Percentiles rank a stretch among this genome's conserved stretches.
phyloP scores from a whole-genome alignment of 53 echinoderm and acorn worm genomes.

The Mesocentrotus franciscanus region DNA sequence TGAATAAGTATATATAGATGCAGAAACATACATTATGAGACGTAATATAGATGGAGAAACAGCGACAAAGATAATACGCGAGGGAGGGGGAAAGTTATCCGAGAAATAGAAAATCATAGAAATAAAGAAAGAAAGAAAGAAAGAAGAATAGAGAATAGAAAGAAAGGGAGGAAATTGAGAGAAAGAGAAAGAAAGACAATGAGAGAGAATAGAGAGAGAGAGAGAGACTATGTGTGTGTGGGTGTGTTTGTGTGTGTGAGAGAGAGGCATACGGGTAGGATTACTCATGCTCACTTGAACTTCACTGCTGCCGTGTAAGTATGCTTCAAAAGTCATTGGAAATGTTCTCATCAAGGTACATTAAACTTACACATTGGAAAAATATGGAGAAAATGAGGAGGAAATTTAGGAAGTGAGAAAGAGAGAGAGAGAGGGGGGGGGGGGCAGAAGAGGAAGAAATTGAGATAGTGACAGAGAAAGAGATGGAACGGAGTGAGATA shows the following conservation, averaged over 20 bases:
- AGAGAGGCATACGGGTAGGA: not conserved
- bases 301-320: not conserved
- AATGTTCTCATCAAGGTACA: not conserved
- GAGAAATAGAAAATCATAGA: no score
- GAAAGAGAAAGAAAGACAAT: not conserved
- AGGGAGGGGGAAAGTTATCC: not conserved
- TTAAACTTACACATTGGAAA: not conserved
- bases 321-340: not conserved
- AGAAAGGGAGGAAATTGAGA: not conserved
- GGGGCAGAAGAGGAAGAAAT: not conserved
- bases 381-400: not conserved
- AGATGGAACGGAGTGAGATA: not conserved
- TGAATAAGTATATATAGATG: not conserved
- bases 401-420: not conserved
- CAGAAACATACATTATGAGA: not conserved
- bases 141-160: not conserved
- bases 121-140: not conserved
- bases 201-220: constrained; percentile 8
- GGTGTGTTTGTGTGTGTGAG: not conserved
- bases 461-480: not conserved
- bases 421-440: not conserved
- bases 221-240: not conserved
- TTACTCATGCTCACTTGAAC: not conserved
- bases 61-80: not conserved
- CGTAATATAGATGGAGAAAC: not conserved